These are phyloP conservation scores for Lacerta agilis DNA, from an alignment of 2,797 vertebrate species.

Conservation along the genomic window DNA sequence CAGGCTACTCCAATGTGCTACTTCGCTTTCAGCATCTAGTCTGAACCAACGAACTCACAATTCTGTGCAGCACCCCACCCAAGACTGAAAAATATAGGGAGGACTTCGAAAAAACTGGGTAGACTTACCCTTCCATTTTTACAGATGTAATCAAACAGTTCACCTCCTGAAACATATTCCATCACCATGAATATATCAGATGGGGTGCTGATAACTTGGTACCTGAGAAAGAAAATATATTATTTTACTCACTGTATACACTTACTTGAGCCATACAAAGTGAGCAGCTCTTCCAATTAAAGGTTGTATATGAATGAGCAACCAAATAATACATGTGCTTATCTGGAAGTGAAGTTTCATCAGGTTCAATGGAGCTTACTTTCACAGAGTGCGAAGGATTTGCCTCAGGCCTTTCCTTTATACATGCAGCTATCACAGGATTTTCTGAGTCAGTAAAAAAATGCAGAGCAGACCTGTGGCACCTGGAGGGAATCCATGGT, in stretches of 20 bases:
- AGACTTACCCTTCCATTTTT: constrained; percentile 97
- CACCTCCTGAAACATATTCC: constrained; percentile 98
- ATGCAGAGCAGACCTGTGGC: neutral
- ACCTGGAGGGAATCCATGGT: neutral
- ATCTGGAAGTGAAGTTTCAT: neutral
- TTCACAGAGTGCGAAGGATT: too few species aligned
- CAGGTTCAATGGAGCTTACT: neutral
- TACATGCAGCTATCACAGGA: neutral
- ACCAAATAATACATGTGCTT: neutral
- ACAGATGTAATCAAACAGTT: constrained; percentile 99
- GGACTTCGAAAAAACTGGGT: constrained; percentile 5
- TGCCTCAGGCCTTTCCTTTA: too few species aligned
- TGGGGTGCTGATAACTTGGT: constrained; percentile 99
- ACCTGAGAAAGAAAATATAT: constrained; percentile 81
- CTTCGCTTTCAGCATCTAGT: neutral
- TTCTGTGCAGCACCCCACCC: neutral
- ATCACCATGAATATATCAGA: constrained; percentile 99
- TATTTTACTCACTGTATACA: constrained; percentile 23
- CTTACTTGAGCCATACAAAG: neutral
- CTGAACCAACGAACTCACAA: neutral
- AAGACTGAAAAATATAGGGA: constrained; percentile 38
- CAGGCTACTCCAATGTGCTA: too few species aligned
- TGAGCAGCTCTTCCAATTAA: neutral
- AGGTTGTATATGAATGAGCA: neutral
- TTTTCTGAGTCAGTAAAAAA: neutral